phyloP scores from a whole-genome alignment of 2,113 vertebrate species.

The Semnopithecus entellus region DNA sequence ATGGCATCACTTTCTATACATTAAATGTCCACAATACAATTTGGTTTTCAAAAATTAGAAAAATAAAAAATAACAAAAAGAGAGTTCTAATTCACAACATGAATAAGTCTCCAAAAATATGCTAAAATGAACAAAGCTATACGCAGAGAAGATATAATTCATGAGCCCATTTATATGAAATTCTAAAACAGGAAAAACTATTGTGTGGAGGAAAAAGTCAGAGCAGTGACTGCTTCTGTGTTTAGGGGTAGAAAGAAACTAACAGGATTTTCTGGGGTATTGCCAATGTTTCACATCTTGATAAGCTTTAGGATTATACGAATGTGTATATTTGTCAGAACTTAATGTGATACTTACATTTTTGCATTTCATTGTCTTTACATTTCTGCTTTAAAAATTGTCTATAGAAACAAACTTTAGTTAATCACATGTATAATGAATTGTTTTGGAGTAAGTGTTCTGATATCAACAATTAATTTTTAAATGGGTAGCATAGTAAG shows the following conservation, averaged over 20 bases:
- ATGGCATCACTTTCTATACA: background rate
- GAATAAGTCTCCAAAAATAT: background rate
- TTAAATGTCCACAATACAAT: background rate
- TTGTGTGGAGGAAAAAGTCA: background rate
- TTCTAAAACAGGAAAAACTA: background rate
- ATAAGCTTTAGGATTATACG: background rate
- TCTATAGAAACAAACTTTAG: background rate
- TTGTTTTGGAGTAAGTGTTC: background rate
- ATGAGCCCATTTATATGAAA: background rate
- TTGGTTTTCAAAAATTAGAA: background rate
- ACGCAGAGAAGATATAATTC: background rate
- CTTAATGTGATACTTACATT: background rate
- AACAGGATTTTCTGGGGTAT: background rate
- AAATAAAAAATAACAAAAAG: background rate
- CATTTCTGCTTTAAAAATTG: background rate
- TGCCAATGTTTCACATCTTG: background rate
- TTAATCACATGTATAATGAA: background rate
- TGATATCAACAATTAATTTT: background rate
- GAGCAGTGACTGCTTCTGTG: background rate
- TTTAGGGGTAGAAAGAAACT: background rate
- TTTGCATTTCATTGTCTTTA: background rate
- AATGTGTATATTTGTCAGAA: background rate
- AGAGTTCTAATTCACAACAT: background rate
- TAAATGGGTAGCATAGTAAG: background rate
- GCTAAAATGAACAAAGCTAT: background rate